Evolutionary conservation across 2,797 vertebrate genomes (phyloP).

Genomic region (Ictinia mississippiensis): DNA sequence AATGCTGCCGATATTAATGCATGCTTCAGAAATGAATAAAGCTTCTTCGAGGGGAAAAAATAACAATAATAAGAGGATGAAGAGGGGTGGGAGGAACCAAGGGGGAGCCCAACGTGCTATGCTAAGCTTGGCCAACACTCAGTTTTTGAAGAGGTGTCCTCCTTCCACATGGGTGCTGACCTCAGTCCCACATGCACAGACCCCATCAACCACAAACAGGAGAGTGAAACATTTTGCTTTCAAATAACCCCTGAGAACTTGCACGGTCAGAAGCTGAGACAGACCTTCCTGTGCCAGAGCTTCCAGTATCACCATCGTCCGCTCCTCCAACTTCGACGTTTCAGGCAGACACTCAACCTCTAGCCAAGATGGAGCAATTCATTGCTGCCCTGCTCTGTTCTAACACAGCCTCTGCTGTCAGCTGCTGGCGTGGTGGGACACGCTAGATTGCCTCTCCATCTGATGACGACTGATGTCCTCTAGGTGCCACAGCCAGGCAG

Average conservation of each 20-base stretch:
- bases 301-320: not conserved
- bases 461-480: not conserved
- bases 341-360: not conserved
- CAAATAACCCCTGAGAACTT: not conserved
- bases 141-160: fast-evolving
- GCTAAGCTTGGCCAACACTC: not conserved
- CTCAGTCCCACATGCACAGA: fast-evolving
- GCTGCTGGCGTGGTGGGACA: not conserved
- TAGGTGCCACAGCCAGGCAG: not conserved
- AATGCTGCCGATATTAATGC: slow-evolving; percentile 30
- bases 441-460: fast-evolving
- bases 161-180: fast-evolving
- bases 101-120: not conserved
- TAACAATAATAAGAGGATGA: not conserved
- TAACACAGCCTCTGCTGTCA: not conserved
- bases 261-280: not conserved
- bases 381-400: not conserved
- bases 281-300: not conserved
- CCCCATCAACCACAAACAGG: fast-evolving
- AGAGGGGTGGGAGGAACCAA: not conserved
- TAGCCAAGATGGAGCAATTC: not conserved
- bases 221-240: fast-evolving
- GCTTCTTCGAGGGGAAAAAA: slow-evolving; percentile 63
- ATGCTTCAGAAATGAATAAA: slow-evolving; percentile 49
- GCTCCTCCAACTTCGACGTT: not conserved